Conservation (phyloP, 23 tunicate genomes). For the Styela plicata region DNA sequence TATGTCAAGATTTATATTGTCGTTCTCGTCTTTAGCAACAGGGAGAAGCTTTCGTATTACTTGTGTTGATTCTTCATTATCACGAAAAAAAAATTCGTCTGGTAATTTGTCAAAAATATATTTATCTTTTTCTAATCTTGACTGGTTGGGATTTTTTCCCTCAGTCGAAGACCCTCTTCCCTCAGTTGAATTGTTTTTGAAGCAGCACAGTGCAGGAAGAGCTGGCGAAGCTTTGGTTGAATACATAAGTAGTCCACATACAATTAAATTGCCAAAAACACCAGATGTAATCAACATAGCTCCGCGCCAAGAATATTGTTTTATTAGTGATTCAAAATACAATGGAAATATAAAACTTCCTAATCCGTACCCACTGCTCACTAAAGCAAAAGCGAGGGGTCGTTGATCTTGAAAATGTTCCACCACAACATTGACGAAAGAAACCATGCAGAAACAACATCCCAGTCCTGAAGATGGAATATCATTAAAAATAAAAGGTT, state of each 20-base stretch:
- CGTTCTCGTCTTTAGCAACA: background rate
- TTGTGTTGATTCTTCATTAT: background rate
- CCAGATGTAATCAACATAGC: background rate
- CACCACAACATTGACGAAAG: background rate
- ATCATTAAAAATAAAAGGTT: no score
- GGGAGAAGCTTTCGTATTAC: background rate
- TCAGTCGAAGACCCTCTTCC: background rate
- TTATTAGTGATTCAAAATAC: background rate
- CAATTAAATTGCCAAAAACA: background rate
- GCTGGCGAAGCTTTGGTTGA: background rate
- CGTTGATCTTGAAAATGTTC: background rate
- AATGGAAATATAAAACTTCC: background rate
- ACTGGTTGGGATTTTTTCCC: background rate
- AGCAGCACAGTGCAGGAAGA: background rate
- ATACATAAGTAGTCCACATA: background rate
- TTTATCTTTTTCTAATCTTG: background rate
- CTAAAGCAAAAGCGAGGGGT: background rate
- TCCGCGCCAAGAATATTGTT: background rate
- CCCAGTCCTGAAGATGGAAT: background rate
- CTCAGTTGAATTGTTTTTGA: background rate
- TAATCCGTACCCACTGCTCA: background rate
- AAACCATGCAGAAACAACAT: background rate
- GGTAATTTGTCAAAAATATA: background rate
- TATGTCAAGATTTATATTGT: background rate
- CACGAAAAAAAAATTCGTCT: no score